Conservation (phyloP, 2,113 vertebrate species). For the Aegotheles bennettii region DNA sequence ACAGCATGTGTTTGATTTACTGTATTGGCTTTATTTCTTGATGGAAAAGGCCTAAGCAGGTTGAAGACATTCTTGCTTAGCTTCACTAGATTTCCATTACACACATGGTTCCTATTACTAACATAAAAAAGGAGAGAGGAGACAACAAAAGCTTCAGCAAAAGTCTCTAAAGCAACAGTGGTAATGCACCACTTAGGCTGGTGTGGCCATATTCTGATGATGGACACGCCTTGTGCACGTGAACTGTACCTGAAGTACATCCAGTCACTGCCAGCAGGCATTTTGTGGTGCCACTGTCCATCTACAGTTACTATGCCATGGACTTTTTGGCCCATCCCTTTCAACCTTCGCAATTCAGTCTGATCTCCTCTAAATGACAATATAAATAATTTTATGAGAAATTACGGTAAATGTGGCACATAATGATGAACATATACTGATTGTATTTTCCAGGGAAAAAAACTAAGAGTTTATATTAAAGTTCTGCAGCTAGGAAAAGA, state of each 20-base stretch:
- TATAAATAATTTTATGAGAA: neutral
- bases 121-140: neutral
- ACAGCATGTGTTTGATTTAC: neutral
- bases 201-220: neutral
- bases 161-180: neutral
- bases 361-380: neutral
- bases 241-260: neutral
- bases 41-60: neutral
- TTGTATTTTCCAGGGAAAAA: neutral
- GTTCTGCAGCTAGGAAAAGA: neutral
- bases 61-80: neutral
- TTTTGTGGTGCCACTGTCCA: neutral
- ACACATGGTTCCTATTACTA: neutral
- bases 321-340: neutral
- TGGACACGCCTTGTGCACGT: accelerated
- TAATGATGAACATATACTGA: neutral
- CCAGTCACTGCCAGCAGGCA: neutral
- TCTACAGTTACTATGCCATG: accelerated
- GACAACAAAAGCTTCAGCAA: neutral
- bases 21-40: neutral
- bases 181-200: neutral
- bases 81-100: neutral
- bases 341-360: neutral
- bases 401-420: neutral
- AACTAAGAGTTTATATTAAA: neutral